phyloP scores from a whole-genome alignment of 2,113 vertebrate genomes.

The Prunella fulvescens region DNA sequence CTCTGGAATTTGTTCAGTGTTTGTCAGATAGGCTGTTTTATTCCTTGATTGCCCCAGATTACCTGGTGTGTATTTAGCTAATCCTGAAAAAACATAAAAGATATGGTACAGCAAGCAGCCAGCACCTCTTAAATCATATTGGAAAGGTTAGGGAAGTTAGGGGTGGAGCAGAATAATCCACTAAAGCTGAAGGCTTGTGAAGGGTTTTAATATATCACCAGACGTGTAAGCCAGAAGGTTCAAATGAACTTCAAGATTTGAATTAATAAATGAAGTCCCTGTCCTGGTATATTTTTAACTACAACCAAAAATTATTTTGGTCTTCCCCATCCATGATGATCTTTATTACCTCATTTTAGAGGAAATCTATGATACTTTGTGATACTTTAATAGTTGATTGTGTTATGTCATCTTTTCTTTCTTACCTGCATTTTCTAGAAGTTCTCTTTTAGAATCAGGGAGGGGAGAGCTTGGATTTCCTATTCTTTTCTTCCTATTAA shows the following conservation, averaged over 20 bases:
- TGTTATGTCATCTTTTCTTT: neutral
- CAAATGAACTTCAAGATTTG: neutral
- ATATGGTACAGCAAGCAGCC: neutral
- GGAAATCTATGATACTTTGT: neutral
- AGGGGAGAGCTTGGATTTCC: neutral
- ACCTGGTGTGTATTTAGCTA: neutral
- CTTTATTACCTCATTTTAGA: neutral
- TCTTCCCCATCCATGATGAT: neutral
- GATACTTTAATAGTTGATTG: neutral
- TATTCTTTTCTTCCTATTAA: neutral
- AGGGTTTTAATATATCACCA: neutral
- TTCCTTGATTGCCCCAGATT: neutral
- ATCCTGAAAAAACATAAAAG: neutral
- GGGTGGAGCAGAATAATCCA: neutral
- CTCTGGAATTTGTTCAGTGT: neutral
- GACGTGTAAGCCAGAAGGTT: neutral
- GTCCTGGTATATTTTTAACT: neutral
- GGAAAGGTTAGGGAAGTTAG: neutral
- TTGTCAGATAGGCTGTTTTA: neutral
- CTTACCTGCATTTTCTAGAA: neutral
- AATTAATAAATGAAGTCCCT: neutral
- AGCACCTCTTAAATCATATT: neutral
- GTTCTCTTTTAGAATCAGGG: neutral
- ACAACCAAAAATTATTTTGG: neutral
- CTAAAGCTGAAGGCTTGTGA: neutral